These are phyloP conservation scores for Eristalis arbustorum DNA, from an alignment of 2,888 invertebrate species.

Conservation along the genomic window DNA sequence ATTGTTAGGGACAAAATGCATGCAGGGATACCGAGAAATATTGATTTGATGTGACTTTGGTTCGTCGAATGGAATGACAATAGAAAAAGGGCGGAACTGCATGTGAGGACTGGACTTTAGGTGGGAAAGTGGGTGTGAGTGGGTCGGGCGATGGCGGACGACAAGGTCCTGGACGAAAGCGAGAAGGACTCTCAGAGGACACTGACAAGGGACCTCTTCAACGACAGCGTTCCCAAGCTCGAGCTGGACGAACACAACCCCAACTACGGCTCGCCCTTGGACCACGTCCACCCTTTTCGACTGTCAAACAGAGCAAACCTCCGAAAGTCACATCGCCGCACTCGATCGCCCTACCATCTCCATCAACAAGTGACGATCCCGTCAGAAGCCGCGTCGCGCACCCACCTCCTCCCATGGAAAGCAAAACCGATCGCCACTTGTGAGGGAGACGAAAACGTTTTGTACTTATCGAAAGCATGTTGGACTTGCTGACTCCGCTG, in stretches of 20 bases:
- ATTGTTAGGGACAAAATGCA: constrained; percentile 26
- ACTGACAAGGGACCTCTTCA: too few species aligned
- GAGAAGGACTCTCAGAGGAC: too few species aligned
- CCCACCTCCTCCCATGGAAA: not conserved
- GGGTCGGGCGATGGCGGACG: too few species aligned
- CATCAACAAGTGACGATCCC: constrained; percentile 20
- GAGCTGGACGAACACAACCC: too few species aligned
- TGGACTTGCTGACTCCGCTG: constrained; percentile 15
- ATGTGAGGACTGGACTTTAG: constrained; percentile 13
- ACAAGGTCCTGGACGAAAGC: too few species aligned
- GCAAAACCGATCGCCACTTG: constrained; percentile 44
- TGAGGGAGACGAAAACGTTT: constrained; percentile 40
- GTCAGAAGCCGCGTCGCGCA: constrained; percentile 4
- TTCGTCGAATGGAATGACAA: not conserved
- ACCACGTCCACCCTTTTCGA: too few species aligned
- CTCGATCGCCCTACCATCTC: not conserved
- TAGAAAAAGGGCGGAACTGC: not conserved
- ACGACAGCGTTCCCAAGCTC: too few species aligned
- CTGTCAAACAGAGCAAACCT: too few species aligned
- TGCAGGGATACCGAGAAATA: constrained; percentile 25
- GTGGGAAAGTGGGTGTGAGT: not conserved
- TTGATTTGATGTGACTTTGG: constrained; percentile 49
- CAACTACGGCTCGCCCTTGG: too few species aligned
- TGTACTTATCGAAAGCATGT: constrained; percentile 38
- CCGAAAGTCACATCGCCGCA: too few species aligned